phyloP scores from a whole-genome alignment of 2,888 invertebrate genomes.

The Stictocephala bisonia region DNA sequence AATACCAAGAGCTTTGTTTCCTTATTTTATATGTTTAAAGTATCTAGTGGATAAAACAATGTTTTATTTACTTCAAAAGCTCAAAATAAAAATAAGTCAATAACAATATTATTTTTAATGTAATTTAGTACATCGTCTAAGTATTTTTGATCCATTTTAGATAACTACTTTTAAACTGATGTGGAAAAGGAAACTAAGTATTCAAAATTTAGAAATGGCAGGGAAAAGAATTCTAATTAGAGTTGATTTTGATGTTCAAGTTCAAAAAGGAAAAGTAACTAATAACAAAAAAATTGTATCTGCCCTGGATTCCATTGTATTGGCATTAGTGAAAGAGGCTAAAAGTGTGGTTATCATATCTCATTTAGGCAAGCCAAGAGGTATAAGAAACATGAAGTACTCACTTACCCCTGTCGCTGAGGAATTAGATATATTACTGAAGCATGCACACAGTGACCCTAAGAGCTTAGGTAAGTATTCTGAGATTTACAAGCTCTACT shows the following conservation, averaged over 20 bases:
- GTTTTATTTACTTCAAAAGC: too few relatives aligned
- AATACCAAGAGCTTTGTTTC: too few relatives aligned
- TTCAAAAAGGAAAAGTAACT: slow-evolving; percentile 13
- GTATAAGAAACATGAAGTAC: slow-evolving; percentile 24
- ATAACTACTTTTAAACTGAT: too few relatives aligned
- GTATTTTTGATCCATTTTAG: too few relatives aligned
- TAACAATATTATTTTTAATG: too few relatives aligned
- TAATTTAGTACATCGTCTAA: too few relatives aligned
- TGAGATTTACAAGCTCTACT: slow-evolving; percentile 1
- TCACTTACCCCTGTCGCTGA: slow-evolving; percentile 15
- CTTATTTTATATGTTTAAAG: too few relatives aligned
- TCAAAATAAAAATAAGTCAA: too few relatives aligned
- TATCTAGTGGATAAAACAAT: too few relatives aligned
- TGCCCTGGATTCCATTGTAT: slow-evolving; percentile 20
- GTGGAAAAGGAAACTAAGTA: slow-evolving; percentile 87
- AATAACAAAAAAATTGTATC: slow-evolving; percentile 11
- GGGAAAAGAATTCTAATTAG: slow-evolving; percentile 73
- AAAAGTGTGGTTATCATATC: slow-evolving; percentile 16
- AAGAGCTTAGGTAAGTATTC: slow-evolving; percentile 19
- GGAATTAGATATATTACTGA: slow-evolving; percentile 4
- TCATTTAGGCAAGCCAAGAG: slow-evolving; percentile 15
- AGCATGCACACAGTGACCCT: slow-evolving; percentile 8
- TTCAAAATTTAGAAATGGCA: slow-evolving; percentile 86
- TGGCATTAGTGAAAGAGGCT: neutral
- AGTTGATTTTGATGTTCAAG: slow-evolving; percentile 19